A percentile compares a stretch with the other conserved stretches of the same genome.
Conservation (phyloP, 1,140 invertebrate species). For the Dysdera silvatica region DNA sequence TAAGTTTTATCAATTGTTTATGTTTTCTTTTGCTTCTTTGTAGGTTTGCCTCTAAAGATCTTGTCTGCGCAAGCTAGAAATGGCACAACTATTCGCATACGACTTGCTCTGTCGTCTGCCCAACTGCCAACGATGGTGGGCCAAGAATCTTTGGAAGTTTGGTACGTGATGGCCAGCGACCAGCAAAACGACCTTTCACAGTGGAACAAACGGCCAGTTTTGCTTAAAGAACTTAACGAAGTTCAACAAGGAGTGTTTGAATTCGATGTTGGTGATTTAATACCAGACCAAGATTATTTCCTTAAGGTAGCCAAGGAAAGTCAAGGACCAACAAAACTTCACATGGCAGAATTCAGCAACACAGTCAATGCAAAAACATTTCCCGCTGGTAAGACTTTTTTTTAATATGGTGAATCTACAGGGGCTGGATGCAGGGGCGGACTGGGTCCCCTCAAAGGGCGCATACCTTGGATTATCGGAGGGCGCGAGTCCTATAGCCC, state of each 20-base stretch:
- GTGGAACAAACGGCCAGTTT: slow-evolving; percentile 75
- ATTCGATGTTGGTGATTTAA: slow-evolving; percentile 57
- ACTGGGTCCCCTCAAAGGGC: too few relatives aligned
- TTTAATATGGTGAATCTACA: neutral
- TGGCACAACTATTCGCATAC: slow-evolving; percentile 62
- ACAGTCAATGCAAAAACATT: slow-evolving; percentile 32
- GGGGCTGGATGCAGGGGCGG: too few relatives aligned
- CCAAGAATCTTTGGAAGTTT: slow-evolving; percentile 6
- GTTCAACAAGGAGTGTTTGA: slow-evolving; percentile 22
- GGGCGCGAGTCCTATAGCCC: too few relatives aligned
- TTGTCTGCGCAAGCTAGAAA: slow-evolving; percentile 52
- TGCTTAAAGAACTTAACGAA: slow-evolving; percentile 45
- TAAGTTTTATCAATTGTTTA: too few relatives aligned
- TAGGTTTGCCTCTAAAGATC: slow-evolving; percentile 21
- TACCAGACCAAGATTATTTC: slow-evolving; percentile 66
- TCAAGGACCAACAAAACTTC: neutral
- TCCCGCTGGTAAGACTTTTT: slow-evolving; percentile 18
- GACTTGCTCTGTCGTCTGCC: slow-evolving; percentile 47
- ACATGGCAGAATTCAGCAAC: slow-evolving; percentile 25
- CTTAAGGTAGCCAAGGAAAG: slow-evolving; percentile 25
- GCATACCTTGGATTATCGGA: too few relatives aligned
- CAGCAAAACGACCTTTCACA: slow-evolving; percentile 42
- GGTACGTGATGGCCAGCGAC: slow-evolving; percentile 19
- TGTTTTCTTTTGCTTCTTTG: neutral
- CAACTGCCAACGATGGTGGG: slow-evolving; percentile 4